Evolutionary conservation across 1,140 invertebrate genomes (phyloP).

Genomic region (Rhopalosiphum maidis): DNA sequence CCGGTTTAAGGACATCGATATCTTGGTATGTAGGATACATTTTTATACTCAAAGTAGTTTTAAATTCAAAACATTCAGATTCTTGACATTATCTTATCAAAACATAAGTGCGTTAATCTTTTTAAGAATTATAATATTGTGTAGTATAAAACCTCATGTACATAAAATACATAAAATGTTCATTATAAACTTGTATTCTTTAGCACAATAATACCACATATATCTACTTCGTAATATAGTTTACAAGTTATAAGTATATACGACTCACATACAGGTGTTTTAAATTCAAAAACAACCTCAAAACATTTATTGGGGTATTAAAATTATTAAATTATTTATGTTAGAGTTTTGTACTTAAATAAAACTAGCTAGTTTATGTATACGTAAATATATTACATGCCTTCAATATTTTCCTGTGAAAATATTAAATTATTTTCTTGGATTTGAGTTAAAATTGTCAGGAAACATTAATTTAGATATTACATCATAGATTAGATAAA

Average conservation of each 20-base stretch:
- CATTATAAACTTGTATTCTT: background rate
- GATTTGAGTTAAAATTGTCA: background rate
- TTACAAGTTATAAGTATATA: background rate
- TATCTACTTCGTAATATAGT: background rate
- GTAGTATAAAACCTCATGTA: background rate
- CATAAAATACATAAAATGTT: background rate
- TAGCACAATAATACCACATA: background rate
- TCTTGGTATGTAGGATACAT: background rate
- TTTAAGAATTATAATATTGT: background rate
- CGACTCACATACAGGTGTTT: background rate
- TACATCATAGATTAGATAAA: background rate
- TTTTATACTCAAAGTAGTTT: background rate
- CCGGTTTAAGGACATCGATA: background rate
- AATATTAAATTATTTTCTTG: no score
- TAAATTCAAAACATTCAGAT: background rate
- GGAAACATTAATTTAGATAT: background rate
- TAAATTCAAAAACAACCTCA: background rate
- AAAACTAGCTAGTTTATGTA: no score
- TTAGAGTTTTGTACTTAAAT: background rate
- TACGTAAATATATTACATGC: no score
- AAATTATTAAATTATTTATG: background rate
- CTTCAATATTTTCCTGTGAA: no score
- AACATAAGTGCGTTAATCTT: background rate
- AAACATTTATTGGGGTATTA: background rate
- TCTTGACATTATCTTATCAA: background rate